These are phyloP conservation scores for Torymus tubicola DNA, from an alignment of 2,888 invertebrate genomes.

Conservation along the genomic window DNA sequence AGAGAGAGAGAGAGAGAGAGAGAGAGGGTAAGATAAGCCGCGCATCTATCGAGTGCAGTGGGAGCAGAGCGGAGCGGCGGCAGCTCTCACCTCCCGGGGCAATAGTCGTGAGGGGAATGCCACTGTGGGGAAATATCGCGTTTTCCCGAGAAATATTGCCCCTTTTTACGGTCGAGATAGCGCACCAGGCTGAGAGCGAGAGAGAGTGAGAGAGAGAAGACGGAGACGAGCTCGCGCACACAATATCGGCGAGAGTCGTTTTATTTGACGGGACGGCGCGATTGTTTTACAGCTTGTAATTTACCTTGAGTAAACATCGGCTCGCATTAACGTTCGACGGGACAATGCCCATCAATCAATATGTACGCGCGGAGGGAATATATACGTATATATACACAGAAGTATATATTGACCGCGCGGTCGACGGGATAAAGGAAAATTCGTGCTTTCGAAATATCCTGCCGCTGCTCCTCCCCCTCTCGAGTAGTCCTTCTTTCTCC, in stretches of 20 bases:
- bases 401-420: too few relatives aligned
- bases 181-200: too few relatives aligned
- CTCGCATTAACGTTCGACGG: constrained; percentile 5
- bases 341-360: constrained; percentile 51
- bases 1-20: not conserved
- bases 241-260: constrained; percentile 3
- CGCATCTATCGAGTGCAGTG: not conserved
- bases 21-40: not conserved
- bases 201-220: not conserved
- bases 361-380: not conserved
- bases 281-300: constrained; percentile 50
- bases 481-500: not conserved
- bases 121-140: constrained; percentile 70
- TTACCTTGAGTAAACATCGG: constrained; percentile 48
- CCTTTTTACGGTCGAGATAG: constrained; percentile 39
- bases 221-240: not conserved
- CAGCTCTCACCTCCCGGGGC: constrained; percentile 74
- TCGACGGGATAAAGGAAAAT: constrained; percentile 3
- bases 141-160: constrained; percentile 52
- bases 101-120: constrained; percentile 72
- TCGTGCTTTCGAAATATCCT: constrained; percentile 26
- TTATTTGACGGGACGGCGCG: constrained; percentile 6
- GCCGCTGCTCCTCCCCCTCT: not conserved
- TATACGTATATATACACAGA: not conserved
- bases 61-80: constrained; percentile 60